Percentiles rank a stretch among this genome's conserved stretches.
phyloP scores from a whole-genome alignment of 2,113 vertebrate species.

The Saccopteryx leptura region DNA sequence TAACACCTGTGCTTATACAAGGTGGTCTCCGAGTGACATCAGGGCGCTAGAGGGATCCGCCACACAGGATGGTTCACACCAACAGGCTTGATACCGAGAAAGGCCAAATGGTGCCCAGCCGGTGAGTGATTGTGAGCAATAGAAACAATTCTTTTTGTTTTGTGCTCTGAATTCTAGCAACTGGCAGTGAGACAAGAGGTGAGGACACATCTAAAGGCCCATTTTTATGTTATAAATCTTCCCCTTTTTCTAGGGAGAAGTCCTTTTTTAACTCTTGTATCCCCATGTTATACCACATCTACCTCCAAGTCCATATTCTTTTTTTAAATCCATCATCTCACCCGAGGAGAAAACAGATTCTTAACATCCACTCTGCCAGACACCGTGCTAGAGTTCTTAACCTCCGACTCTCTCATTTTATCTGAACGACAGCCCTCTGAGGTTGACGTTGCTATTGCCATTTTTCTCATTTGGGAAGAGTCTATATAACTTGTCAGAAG shows the following conservation, averaged over 20 bases:
- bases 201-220: background rate
- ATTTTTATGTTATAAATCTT: background rate
- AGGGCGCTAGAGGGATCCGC: background rate
- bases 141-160: background rate
- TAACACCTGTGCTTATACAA: background rate
- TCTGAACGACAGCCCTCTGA: background rate
- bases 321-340: background rate
- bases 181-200: background rate
- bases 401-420: background rate
- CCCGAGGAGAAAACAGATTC: background rate
- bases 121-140: background rate
- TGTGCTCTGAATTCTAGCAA: background rate
- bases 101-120: background rate
- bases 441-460: background rate
- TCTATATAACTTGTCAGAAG: background rate
- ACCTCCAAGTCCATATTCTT: background rate
- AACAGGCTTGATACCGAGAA: background rate
- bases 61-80: too few relatives aligned
- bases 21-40: background rate
- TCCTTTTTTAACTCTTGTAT: background rate
- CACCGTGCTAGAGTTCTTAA: background rate
- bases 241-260: too few relatives aligned
- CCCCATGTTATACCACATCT: background rate
- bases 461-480: constrained; percentile 19
- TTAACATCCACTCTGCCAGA: background rate